Conservation (phyloP, 1,140 invertebrate species). For the Apocrypta bakeri region DNA sequence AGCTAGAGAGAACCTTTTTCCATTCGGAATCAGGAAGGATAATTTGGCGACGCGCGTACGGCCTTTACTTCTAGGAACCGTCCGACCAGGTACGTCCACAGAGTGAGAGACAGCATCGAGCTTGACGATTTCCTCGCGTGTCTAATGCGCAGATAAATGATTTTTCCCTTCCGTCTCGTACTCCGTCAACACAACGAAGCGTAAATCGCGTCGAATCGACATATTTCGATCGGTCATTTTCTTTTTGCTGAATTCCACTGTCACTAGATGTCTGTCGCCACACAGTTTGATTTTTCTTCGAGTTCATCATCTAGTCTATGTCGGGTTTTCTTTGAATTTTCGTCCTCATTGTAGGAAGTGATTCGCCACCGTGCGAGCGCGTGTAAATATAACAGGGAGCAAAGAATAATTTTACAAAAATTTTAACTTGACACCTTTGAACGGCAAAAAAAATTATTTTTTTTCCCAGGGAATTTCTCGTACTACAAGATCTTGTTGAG, state of each 20-base stretch:
- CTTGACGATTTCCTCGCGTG: constrained; percentile 25
- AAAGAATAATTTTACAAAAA: too few relatives aligned
- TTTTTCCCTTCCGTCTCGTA: neutral
- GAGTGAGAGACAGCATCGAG: neutral
- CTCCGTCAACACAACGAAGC: neutral
- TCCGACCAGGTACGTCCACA: constrained; percentile 9
- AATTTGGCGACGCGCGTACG: constrained; percentile 30
- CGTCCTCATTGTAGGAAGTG: neutral
- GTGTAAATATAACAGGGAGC: too few relatives aligned
- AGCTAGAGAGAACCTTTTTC: neutral
- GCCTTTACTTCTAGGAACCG: constrained; percentile 21
- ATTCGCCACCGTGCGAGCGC: neutral
- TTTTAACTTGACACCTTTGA: too few relatives aligned
- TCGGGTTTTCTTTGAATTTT: neutral
- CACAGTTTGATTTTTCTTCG: neutral
- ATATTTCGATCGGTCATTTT: constrained; percentile 15
- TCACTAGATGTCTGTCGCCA: neutral
- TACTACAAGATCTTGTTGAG: too few relatives aligned
- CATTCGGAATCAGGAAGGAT: constrained; percentile 13
- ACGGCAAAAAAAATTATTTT: too few relatives aligned
- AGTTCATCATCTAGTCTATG: neutral
- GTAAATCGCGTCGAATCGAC: constrained; percentile 24
- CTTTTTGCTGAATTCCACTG: neutral
- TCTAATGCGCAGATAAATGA: constrained; percentile 46
- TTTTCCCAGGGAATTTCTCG: too few relatives aligned